Base-by-base conservation (phyloP, 35 echinoderm and acorn worm genomes). In the Chiridota heheva region DNA sequence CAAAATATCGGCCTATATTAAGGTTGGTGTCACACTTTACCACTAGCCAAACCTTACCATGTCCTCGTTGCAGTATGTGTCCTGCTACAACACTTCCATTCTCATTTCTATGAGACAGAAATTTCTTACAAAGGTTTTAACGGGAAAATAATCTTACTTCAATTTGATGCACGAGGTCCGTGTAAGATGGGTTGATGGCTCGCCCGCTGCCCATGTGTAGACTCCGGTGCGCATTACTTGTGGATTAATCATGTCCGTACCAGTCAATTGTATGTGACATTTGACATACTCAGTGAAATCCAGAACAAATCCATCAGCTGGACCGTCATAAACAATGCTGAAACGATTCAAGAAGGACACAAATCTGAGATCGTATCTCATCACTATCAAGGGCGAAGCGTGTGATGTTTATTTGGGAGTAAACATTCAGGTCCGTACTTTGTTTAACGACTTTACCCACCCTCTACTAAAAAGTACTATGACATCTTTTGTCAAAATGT, bases 131-230 rank as follows among this genome's bases (percentile, higher is more conserved):
- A n/a, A n/a, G n/a, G n/a, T n/a, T n/a, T n/a, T n/a, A n/a, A n/a
- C n/a, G n/a, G n/a, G n/a, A n/a, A n/a, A n/a, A n/a, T n/a, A n/a
- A 61, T 28, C 72, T 76, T 68, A 84, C 81, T 63, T 72, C 34
- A 84, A 51, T 53, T 58, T 72, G 7, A 84, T 53, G 61, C 81
- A 84, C 2, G 81, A 72, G n/a, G 28, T 39, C 33, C 60, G 40
- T 15, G 36, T 32, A 2, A 84, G 43, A 36, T 84, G 30, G 3
- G 2, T 20, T 22, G 48, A 40, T 3, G 67, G 81, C 25, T 84
- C 81, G 20, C 41, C 67, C 35, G 70, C 67, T 2, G 44, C 81
- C 81, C 81, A 84, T 1, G 81, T 84, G 22, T 41, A 84, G 29
- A 84, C 81, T 5, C 46, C 81, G 15, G 81, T 44, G 17, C 81